Evolutionary conservation across 2,113 vertebrate species (phyloP).

Genomic region (Myrmophylax atrothorax): DNA sequence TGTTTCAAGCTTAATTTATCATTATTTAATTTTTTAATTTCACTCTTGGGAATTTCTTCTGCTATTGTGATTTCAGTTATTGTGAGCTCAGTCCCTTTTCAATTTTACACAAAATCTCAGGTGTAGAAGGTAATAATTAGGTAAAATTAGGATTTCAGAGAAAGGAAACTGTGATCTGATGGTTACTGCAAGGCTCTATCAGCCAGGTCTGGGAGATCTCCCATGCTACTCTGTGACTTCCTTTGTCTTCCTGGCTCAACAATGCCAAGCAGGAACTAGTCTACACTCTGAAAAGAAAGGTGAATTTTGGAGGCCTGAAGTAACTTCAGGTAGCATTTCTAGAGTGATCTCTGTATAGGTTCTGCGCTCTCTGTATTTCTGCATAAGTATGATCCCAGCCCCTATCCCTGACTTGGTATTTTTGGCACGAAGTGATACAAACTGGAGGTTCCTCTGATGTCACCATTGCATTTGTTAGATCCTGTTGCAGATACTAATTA

Average conservation of each 20-base stretch:
- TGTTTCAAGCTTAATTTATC: not conserved
- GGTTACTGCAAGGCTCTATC: not conserved
- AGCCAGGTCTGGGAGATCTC: not conserved
- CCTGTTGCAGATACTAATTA: not conserved
- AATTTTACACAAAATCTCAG: not conserved
- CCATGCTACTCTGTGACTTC: not conserved
- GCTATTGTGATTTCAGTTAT: not conserved
- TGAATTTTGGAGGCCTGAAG: not conserved
- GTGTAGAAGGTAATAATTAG: not conserved
- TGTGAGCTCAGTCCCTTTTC: not conserved
- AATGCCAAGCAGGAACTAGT: not conserved
- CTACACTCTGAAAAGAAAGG: not conserved
- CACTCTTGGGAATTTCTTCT: not conserved
- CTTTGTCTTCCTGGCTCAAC: not conserved
- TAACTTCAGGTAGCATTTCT: not conserved
- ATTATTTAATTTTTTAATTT: not conserved
- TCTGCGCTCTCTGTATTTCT: not conserved
- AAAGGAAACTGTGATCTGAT: not conserved
- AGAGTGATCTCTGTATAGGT: not conserved
- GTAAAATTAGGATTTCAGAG: not conserved
- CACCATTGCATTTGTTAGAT: slow-evolving; percentile 1
- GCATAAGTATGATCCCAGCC: not conserved
- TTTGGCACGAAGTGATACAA: not conserved
- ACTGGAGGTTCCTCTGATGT: not conserved
- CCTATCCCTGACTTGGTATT: not conserved